Percentiles rank a stretch among this genome's conserved stretches.
phyloP scores from a whole-genome alignment of 2,888 invertebrate species.

The Nymphalis c-album region DNA sequence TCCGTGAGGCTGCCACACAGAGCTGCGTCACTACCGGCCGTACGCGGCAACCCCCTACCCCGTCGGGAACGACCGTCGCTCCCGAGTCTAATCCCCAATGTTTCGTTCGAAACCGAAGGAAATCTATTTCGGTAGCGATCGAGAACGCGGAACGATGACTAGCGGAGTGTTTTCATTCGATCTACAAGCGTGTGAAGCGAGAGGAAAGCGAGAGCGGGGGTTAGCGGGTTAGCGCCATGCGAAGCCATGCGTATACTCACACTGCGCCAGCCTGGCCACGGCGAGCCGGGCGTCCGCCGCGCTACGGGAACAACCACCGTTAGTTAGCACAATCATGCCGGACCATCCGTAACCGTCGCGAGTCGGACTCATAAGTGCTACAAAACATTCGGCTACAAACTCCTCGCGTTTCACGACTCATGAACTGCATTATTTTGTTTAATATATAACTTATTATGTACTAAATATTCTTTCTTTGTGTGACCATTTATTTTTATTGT shows the following conservation, averaged over 20 bases:
- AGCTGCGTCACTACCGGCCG: slow-evolving; percentile 37
- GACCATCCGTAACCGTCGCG: slow-evolving; percentile 14
- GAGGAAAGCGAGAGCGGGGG: slow-evolving; percentile 41
- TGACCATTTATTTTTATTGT: not conserved
- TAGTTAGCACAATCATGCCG: slow-evolving; percentile 35
- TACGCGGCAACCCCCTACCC: not conserved
- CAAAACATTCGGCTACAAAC: slow-evolving; percentile 9
- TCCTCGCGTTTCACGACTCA: not conserved
- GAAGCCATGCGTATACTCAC: slow-evolving; percentile 85
- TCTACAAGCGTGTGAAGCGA: slow-evolving; percentile 29
- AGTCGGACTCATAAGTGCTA: slow-evolving; percentile 6
- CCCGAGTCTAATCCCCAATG: not conserved
- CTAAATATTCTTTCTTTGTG: not conserved
- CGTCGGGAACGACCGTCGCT: slow-evolving; percentile 37
- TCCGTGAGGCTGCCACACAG: slow-evolving; percentile 93
- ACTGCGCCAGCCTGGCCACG: slow-evolving; percentile 93
- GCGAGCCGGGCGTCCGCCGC: slow-evolving; percentile 90
- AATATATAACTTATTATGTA: too few relatives aligned
- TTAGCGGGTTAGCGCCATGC: slow-evolving; percentile 39
- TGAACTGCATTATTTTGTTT: too few relatives aligned
- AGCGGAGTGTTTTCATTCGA: not conserved
- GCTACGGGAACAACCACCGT: slow-evolving; percentile 59
- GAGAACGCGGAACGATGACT: not conserved
- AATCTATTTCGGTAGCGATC: slow-evolving; percentile 13
- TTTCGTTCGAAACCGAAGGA: not conserved